Evolutionary conservation across 2,888 invertebrate genomes (phyloP).

Genomic region (Torymus tubicola): DNA sequence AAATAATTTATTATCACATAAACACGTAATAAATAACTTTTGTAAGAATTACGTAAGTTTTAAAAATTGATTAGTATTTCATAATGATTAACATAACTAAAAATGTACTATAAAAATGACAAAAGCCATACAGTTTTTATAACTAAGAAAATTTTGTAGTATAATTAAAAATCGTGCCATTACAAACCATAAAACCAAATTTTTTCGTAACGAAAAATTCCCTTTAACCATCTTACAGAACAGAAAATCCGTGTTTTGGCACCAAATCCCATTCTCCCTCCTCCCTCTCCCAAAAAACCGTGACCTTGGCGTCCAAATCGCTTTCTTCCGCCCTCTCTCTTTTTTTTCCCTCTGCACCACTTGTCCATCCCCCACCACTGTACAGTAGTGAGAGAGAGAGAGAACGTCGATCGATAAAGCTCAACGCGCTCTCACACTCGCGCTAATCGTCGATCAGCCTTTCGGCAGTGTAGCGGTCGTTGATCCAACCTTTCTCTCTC

Average conservation of each 20-base stretch:
- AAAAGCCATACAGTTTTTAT: no score
- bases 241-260: conserved; percentile 17
- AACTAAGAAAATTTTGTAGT: no score
- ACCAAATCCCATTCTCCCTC: background rate
- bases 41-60: no score
- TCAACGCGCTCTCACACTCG: background rate
- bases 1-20: no score
- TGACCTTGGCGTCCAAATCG: conserved; percentile 24
- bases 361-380: background rate
- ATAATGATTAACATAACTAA: no score
- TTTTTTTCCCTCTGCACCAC: background rate
- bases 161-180: no score
- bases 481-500: background rate
- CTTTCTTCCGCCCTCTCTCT: background rate
- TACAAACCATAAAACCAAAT: no score
- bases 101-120: no score
- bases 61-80: no score
- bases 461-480: background rate
- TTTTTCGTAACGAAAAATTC: no score
- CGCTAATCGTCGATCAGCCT: conserved; percentile 36
- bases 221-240: background rate
- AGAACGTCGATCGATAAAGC: conserved; percentile 27
- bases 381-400: background rate
- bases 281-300: conserved; percentile 3
- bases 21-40: no score